These are phyloP conservation scores for Pasiphila rectangulata DNA, from an alignment of 2,888 invertebrate species.

Conservation along the genomic window DNA sequence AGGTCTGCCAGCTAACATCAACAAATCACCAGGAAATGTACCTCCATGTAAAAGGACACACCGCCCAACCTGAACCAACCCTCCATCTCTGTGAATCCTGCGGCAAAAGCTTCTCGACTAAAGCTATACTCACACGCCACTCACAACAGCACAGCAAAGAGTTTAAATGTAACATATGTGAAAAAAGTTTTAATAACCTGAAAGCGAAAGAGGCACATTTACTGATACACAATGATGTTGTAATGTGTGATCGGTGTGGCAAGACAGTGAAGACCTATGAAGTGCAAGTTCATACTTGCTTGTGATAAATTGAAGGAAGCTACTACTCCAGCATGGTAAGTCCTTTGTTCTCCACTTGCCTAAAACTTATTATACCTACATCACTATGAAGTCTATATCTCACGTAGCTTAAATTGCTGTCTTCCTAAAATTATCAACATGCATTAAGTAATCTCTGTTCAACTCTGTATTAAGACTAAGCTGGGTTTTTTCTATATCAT, in stretches of 20 bases:
- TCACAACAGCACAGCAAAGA: slow-evolving; percentile 45
- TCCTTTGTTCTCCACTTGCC: background rate
- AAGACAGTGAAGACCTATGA: slow-evolving; percentile 48
- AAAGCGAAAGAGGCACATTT: slow-evolving; percentile 49
- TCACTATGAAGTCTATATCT: no score
- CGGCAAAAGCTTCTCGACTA: slow-evolving; percentile 63
- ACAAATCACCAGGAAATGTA: slow-evolving; percentile 79
- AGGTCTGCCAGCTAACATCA: slow-evolving; percentile 81
- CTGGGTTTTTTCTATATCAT: no score
- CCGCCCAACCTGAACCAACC: slow-evolving; percentile 44
- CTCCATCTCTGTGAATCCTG: slow-evolving; percentile 70
- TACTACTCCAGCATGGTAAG: slow-evolving; percentile 1
- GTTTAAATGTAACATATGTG: slow-evolving; percentile 52
- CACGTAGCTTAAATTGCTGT: no score
- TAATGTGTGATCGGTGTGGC: slow-evolving; percentile 72
- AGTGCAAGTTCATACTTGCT: slow-evolving; percentile 49
- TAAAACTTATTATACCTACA: no score
- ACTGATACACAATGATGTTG: slow-evolving; percentile 49
- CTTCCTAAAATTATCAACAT: no score
- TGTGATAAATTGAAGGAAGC: background rate
- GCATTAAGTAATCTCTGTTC: no score
- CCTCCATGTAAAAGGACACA: slow-evolving; percentile 80
- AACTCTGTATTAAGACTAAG: no score
- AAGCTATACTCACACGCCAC: slow-evolving; percentile 56
- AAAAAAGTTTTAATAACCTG: slow-evolving; percentile 43